Evolutionary conservation across 2,797 vertebrate genomes (phyloP), one percentile per base, ranked within the genome.

Genomic region (Galago senegalensis): DNA sequence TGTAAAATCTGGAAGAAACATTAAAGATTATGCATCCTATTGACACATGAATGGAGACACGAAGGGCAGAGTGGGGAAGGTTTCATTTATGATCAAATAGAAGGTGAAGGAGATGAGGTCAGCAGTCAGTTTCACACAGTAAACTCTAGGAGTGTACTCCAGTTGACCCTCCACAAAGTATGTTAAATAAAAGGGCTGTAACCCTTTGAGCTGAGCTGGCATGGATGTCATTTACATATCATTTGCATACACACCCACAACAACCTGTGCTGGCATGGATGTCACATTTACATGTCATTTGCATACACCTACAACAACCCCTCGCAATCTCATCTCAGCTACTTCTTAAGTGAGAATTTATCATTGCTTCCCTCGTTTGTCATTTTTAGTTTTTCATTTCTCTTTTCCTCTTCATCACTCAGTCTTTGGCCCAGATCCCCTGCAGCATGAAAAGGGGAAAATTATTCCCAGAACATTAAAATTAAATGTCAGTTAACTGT

Each of bases 331-430:
- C 83, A 93, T 93, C 85, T 93, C 76, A 75, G 94, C 76, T 96
- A 79, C 40, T 92, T 94, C 87, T 95, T 80, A 91, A 98, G 93
- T 85, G 87, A 93, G 84, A 91, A 94, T 53, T 69, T 80, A 72
- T 65, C 80, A 21, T 58, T 80, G 91, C 89, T 60, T 84, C 58
- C 58, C 96, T 89, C 85, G n/a, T 89, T 89, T 93, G 95, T 93
- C 94, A 81, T 96, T 97, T 97, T 97, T 94, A 95, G 91, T 75
- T 91, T 97, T 86, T 76, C 80, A 27, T 94, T 91, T 97, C 79
- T 95, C 81, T 80, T 31, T 87, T 91, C 80, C 84, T 95, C 73
- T 87, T 94, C 96, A 93, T 95, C 97, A 97, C 97, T 96, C 95
- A 72, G 93, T 92, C 86, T 81, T 97, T 96, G 96, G 96, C 95